Evolutionary conservation across 1,140 invertebrate species (phyloP).

Genomic region (Plectus sambesii): DNA sequence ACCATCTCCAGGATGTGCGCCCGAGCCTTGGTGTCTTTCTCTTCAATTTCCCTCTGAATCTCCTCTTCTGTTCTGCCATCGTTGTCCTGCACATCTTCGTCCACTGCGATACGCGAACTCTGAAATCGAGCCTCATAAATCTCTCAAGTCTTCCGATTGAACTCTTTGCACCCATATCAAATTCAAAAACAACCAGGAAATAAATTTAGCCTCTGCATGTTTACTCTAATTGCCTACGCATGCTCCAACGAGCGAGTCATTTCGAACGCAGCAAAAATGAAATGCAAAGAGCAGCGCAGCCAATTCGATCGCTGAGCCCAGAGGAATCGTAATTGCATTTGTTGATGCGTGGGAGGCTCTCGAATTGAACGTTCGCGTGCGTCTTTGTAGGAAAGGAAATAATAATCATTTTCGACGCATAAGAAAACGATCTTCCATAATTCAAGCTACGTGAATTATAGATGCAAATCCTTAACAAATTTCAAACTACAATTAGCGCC

Average conservation of each 20-base stretch:
- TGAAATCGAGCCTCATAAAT: neutral
- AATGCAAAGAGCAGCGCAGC: too few relatives aligned
- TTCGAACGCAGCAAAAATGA: too few relatives aligned
- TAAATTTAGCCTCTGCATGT: too few relatives aligned
- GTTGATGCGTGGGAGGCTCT: too few relatives aligned
- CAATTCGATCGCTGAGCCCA: too few relatives aligned
- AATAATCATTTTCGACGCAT: slow-evolving; percentile 11
- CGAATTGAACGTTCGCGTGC: neutral
- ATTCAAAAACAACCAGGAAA: too few relatives aligned
- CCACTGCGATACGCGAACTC: slow-evolving; percentile 62
- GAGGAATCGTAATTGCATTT: too few relatives aligned
- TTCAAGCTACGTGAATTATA: slow-evolving; percentile 8
- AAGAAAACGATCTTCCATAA: slow-evolving; percentile 7
- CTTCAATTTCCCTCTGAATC: slow-evolving; percentile 71
- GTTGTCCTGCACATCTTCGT: slow-evolving; percentile 85
- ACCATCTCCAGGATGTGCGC: slow-evolving; percentile 95
- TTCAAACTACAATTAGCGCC: too few relatives aligned
- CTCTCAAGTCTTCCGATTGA: neutral
- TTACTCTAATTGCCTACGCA: too few relatives aligned
- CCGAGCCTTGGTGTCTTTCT: slow-evolving; percentile 83
- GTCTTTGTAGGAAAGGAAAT: neutral
- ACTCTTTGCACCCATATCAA: neutral
- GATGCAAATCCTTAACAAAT: too few relatives aligned
- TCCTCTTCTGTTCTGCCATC: slow-evolving; percentile 69
- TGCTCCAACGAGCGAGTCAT: too few relatives aligned